These are phyloP conservation scores for Mustelus asterias DNA, from an alignment of 2,113 vertebrate species.

Conservation along the genomic window DNA sequence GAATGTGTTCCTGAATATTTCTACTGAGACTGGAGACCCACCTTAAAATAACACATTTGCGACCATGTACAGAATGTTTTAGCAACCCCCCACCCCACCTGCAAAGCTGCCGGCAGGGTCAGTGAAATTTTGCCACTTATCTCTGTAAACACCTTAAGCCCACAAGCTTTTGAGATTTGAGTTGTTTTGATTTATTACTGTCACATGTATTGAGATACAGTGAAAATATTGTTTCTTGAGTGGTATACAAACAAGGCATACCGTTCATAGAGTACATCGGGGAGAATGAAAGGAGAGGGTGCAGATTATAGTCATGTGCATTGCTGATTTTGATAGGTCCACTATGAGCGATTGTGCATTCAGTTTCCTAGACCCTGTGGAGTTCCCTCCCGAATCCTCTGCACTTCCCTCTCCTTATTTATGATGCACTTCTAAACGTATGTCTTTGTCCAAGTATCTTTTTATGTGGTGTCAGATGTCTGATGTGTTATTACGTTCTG, in stretches of 20 bases:
- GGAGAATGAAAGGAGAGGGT: too few relatives aligned
- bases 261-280: too few relatives aligned
- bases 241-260: too few relatives aligned
- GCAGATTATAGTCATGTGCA: background rate
- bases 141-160: background rate
- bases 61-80: background rate
- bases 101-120: too few relatives aligned
- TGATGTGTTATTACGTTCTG: background rate
- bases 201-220: too few relatives aligned
- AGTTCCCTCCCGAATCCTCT: background rate
- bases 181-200: too few relatives aligned
- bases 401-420: background rate
- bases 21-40: background rate
- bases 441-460: background rate
- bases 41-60: background rate
- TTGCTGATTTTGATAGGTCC: background rate
- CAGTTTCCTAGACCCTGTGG: background rate
- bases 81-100: background rate
- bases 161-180: background rate
- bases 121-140: too few relatives aligned
- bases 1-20: background rate
- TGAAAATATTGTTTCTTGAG: too few relatives aligned
- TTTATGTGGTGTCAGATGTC: background rate
- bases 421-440: background rate
- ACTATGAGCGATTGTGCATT: background rate